These are phyloP conservation scores for Brachyhypopomus gauderio DNA, from an alignment of 2,113 vertebrate species.

Conservation along the genomic window DNA sequence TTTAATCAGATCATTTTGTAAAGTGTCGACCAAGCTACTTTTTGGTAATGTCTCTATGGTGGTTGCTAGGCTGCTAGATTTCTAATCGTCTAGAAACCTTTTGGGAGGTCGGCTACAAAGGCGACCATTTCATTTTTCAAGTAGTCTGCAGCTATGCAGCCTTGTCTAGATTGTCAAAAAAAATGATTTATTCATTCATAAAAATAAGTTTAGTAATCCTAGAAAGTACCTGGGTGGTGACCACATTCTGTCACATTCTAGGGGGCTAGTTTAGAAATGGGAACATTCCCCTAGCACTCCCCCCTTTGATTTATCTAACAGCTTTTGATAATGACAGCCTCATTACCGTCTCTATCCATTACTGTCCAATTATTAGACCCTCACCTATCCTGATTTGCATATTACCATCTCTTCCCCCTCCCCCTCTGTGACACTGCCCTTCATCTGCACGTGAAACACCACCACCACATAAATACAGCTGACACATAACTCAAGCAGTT, in stretches of 20 bases:
- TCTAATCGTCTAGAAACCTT: too few relatives aligned
- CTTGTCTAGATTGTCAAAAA: too few relatives aligned
- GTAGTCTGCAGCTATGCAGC: too few relatives aligned
- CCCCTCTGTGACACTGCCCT: slow-evolving; percentile 36
- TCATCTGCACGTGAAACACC: slow-evolving; percentile 32
- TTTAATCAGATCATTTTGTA: slow-evolving; percentile 11
- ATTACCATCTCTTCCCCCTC: not conserved
- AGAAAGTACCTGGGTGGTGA: not conserved
- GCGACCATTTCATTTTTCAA: too few relatives aligned
- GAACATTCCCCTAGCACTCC: not conserved
- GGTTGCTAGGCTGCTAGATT: not conserved
- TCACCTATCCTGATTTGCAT: not conserved
- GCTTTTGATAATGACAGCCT: not conserved
- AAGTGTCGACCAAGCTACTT: slow-evolving; percentile 18
- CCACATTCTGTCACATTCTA: too few relatives aligned
- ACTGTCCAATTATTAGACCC: not conserved
- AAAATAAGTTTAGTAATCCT: not conserved
- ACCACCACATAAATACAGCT: slow-evolving; percentile 51
- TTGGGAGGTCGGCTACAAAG: too few relatives aligned
- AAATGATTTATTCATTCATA: not conserved
- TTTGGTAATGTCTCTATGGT: not conserved
- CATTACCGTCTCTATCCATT: not conserved
- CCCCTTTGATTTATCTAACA: too few relatives aligned
- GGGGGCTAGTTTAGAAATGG: not conserved
- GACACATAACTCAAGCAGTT: slow-evolving; percentile 32